Evolutionary conservation across 2,113 vertebrate genomes (phyloP).

Genomic region (Clarias gariepinus): DNA sequence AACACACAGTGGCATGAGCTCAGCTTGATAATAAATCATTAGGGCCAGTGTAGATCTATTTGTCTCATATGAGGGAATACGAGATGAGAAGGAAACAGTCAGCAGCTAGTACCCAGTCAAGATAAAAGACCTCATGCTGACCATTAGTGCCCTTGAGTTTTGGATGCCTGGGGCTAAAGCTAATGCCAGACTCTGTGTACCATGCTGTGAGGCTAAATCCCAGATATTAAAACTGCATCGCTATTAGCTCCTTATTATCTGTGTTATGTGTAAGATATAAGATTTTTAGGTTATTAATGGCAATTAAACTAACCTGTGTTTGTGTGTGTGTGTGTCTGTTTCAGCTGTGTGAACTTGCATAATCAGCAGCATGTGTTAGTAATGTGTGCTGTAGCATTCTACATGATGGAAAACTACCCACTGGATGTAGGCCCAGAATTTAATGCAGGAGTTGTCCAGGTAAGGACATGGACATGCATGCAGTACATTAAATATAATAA

Average conservation of each 20-base stretch:
- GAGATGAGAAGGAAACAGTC: constrained; percentile 22
- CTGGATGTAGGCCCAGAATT: constrained; percentile 94
- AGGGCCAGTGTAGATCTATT: not conserved
- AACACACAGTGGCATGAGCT: not conserved
- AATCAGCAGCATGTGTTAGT: constrained; percentile 97
- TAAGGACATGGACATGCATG: constrained; percentile 50
- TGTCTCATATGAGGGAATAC: constrained; percentile 34
- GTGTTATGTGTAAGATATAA: constrained; percentile 37
- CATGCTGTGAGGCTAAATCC: constrained; percentile 35
- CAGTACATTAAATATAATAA: not conserved
- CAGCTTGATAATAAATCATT: constrained; percentile 21
- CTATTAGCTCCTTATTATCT: constrained; percentile 49
- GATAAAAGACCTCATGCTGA: constrained; percentile 45
- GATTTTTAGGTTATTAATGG: not conserved
- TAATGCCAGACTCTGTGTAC: constrained; percentile 36
- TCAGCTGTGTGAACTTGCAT: constrained; percentile 89
- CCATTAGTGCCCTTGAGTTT: constrained; percentile 17
- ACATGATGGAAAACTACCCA: constrained; percentile 98
- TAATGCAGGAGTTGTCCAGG: constrained; percentile 92
- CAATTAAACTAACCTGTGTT: not conserved
- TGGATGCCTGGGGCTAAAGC: constrained; percentile 35
- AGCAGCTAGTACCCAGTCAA: constrained; percentile 1
- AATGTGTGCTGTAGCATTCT: constrained; percentile 96
- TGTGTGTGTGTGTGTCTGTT: constrained; percentile 52
- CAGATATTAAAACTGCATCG: not conserved